Conservation (phyloP, 2,113 vertebrate species). For the Erpornis zantholeuca region DNA sequence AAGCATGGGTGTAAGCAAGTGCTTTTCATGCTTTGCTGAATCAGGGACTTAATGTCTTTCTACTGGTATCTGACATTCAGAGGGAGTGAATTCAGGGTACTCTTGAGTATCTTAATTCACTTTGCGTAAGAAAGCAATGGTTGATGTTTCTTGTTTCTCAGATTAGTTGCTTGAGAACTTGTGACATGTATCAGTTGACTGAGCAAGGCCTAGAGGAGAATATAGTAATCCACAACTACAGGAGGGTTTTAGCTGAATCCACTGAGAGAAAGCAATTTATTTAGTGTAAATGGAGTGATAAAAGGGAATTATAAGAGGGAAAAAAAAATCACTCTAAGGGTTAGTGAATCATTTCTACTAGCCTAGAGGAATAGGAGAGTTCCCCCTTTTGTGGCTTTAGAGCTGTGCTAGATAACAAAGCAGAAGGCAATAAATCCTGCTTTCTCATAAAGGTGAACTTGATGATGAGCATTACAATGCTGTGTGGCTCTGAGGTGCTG, state of each 20-base stretch:
- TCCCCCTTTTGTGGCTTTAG: not conserved
- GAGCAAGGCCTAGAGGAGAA: not conserved
- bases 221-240: not conserved
- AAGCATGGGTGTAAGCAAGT: conserved; percentile 13
- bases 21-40: conserved; percentile 51
- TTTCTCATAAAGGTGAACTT: not conserved
- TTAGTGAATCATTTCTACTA: not conserved
- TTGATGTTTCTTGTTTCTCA: not conserved
- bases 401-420: not conserved
- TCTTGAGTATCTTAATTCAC: not conserved
- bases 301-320: not conserved
- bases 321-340: not conserved
- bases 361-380: not conserved
- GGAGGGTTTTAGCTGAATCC: not conserved
- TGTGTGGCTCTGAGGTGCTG: not conserved
- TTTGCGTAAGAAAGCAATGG: not conserved
- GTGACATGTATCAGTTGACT: not conserved
- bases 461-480: not conserved
- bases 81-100: not conserved
- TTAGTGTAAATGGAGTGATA: conserved; percentile 4
- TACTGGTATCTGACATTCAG: not conserved
- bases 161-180: not conserved
- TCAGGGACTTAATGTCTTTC: conserved; percentile 15
- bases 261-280: not conserved
- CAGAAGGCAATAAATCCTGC: not conserved